These are phyloP conservation scores for Periophthalmus modestus DNA, from an alignment of 2,113 vertebrate species.

Conservation along the genomic window DNA sequence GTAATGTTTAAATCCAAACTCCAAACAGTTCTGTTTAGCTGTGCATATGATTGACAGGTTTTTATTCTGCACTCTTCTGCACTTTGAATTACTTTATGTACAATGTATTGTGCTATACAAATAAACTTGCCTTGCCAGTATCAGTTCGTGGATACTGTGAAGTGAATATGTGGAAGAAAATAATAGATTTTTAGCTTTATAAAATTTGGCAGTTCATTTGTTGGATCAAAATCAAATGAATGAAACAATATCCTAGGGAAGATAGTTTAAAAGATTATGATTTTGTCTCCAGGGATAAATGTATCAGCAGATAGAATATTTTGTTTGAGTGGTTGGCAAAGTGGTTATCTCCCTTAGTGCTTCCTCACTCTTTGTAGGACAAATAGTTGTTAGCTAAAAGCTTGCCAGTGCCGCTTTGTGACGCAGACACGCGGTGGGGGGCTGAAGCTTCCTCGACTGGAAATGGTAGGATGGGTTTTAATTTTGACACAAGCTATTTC, in stretches of 20 bases:
- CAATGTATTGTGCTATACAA: no score
- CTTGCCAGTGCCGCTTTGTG: constrained; percentile 41
- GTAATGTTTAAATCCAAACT: no score
- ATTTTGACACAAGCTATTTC: constrained; percentile 49
- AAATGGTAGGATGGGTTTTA: constrained; percentile 30
- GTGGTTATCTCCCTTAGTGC: constrained; percentile 2
- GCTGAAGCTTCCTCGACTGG: constrained; percentile 37
- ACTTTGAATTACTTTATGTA: no score
- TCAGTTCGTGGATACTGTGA: no score
- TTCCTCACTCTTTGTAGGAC: constrained; percentile 22
- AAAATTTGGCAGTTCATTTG: not conserved
- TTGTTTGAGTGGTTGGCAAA: not conserved
- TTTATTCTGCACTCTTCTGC: no score
- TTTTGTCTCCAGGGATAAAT: not conserved
- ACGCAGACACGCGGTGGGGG: constrained; percentile 52
- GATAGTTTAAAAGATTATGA: not conserved
- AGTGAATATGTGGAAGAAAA: no score
- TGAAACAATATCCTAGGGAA: not conserved
- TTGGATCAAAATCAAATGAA: not conserved
- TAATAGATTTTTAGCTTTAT: no score
- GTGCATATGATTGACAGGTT: no score
- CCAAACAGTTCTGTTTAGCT: no score
- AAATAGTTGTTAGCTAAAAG: constrained; percentile 1
- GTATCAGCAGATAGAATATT: not conserved
- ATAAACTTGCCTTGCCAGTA: no score